Evolutionary conservation across 1,140 invertebrate genomes (phyloP).

Genomic region (Gonioctena quinquepunctata): DNA sequence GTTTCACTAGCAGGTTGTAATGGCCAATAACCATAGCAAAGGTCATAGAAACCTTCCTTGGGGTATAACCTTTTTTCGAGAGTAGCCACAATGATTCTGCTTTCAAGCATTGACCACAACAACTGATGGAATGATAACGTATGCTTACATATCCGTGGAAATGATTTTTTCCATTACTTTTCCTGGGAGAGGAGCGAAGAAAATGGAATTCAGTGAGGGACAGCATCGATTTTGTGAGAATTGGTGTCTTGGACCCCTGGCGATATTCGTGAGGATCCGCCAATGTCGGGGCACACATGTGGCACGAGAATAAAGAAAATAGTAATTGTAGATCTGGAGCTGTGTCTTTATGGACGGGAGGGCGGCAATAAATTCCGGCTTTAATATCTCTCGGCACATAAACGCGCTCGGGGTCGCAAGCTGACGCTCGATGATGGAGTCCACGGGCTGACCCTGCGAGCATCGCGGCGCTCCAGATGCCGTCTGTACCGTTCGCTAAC

Average conservation of each 20-base stretch:
- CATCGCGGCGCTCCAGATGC: slow-evolving; percentile 14
- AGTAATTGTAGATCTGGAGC: slow-evolving; percentile 49
- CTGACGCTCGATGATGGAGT: slow-evolving; percentile 51
- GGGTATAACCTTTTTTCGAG: too few species aligned
- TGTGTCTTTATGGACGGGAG: slow-evolving; percentile 44
- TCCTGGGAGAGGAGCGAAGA: too few species aligned
- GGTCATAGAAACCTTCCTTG: too few species aligned
- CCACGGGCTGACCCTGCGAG: slow-evolving; percentile 41
- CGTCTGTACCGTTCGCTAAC: slow-evolving; percentile 40
- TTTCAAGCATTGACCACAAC: too few species aligned
- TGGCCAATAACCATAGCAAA: too few species aligned
- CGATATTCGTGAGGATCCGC: slow-evolving; percentile 13
- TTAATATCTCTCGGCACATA: slow-evolving; percentile 53
- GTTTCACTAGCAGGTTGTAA: too few species aligned
- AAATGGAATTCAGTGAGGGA: too few species aligned
- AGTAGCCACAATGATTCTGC: too few species aligned
- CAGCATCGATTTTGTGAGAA: too few species aligned
- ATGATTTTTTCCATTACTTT: too few species aligned
- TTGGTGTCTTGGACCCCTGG: neutral
- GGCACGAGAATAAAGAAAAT: slow-evolving; percentile 49
- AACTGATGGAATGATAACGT: too few species aligned
- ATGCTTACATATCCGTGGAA: too few species aligned
- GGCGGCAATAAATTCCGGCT: slow-evolving; percentile 49
- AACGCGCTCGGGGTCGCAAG: slow-evolving; percentile 48
- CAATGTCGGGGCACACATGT: slow-evolving; percentile 37